Conservation (phyloP, 2,797 vertebrate species). For the Chelidonichthys spinosus region DNA sequence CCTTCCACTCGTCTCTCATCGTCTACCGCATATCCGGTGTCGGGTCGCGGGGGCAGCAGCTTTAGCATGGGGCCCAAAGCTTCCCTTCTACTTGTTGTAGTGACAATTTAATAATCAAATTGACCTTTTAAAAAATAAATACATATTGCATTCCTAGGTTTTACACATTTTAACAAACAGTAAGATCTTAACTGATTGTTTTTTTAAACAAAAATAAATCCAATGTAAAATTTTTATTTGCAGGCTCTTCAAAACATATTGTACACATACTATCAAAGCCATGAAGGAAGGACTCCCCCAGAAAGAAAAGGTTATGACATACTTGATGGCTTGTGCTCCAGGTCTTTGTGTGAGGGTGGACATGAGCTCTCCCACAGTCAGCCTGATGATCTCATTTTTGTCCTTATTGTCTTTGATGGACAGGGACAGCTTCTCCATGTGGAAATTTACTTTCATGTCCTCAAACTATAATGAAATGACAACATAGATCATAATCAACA, state of each 20-base stretch:
- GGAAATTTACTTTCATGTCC: conserved; percentile 92
- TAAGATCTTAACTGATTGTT: too few relatives aligned
- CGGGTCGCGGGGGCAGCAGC: too few relatives aligned
- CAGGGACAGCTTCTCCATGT: conserved; percentile 90
- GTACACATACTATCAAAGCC: background rate
- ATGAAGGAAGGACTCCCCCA: background rate
- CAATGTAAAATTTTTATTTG: background rate
- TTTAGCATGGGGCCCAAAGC: too few relatives aligned
- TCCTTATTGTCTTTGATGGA: conserved; percentile 89
- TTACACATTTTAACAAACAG: conserved; percentile 1
- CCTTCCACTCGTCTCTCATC: background rate
- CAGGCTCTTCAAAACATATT: background rate
- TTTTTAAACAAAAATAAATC: background rate
- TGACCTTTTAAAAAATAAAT: background rate
- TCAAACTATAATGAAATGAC: conserved; percentile 89
- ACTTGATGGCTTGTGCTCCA: conserved; percentile 97
- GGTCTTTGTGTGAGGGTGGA: conserved; percentile 91
- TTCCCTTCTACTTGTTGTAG: background rate
- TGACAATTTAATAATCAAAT: background rate
- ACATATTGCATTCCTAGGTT: background rate
- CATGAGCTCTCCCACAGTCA: conserved; percentile 90
- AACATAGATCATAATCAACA: background rate
- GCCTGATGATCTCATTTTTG: conserved; percentile 88
- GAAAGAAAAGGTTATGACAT: conserved; percentile 29
- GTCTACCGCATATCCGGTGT: too few relatives aligned